Base-by-base conservation (phyloP, 2,797 vertebrate species). In the Enteromius afrohamiltoni region DNA sequence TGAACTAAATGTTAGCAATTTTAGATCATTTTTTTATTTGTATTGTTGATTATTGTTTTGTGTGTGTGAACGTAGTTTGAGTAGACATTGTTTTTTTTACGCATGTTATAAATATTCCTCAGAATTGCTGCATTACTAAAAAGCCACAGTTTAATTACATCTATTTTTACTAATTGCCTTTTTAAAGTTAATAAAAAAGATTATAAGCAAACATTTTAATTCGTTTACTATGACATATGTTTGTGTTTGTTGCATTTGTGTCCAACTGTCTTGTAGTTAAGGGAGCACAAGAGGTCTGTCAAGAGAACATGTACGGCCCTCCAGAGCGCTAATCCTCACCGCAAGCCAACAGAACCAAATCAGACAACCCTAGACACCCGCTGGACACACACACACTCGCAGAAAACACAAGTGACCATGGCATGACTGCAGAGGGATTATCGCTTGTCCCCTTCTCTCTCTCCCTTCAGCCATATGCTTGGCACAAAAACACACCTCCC, bases 401-500 rank as follows among this genome's bases (percentile, higher is more conserved):
- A 85, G 45, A 53, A 64, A 77, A 81, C 55, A 78, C 81, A 86
- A 65, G 64, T 83, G 78, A 83, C 83, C 40, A 70, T 78, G 80
- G 65, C 77, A 79, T n/a, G 81, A 80, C 84, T 85, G 82, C 88
- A 87, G 86, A 90, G 88, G 92, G 92, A 93, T 94, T 93, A 94
- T 93, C 88, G 86, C 85, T 90, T 67, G 82, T 51, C 79, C 78
- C 49, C 87, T 65, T 65, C 89, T 91, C 87, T 91, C 90, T 86
- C 86, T 91, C 86, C 89, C 88, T 89, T 85, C 88, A 85, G 87
- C 92, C 94, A 94, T 94, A 94, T 93, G 94, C 90, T 94, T 90
- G 87, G 84, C 89, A 91, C 86, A 89, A 68, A 85, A 87, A 92
- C 87, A 88, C 84, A 53, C 68, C 80, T 83, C 88, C 88, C 85